Conservation (phyloP, 2,888 invertebrate genomes). For the Prenolepis imparis region DNA sequence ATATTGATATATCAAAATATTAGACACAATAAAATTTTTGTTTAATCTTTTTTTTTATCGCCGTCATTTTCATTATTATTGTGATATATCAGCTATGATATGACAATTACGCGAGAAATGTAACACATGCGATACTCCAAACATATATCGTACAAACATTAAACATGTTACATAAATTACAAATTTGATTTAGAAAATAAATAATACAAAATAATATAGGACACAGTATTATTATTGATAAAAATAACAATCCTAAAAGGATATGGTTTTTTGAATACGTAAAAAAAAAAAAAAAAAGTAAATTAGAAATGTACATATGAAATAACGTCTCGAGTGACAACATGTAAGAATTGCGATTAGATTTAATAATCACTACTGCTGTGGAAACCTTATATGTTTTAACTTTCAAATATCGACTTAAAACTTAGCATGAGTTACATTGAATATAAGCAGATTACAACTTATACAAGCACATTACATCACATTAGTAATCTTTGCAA, state of each 20-base stretch:
- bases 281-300: background rate
- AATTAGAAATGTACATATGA: background rate
- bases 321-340: background rate
- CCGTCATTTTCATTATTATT: background rate
- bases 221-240: background rate
- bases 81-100: no score
- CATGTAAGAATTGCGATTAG: background rate
- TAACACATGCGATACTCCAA: no score
- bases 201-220: background rate
- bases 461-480: background rate
- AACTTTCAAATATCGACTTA: background rate
- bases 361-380: background rate
- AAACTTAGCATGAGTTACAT: background rate
- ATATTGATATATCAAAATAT: background rate
- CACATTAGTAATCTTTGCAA: background rate
- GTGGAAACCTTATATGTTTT: background rate
- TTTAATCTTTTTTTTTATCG: background rate
- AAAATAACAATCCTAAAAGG: background rate
- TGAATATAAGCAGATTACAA: background rate
- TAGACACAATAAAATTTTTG: background rate
- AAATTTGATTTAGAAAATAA: background rate
- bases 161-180: background rate
- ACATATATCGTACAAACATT: background rate
- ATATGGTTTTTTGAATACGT: background rate
- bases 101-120: no score